phyloP scores from a whole-genome alignment of 2,888 invertebrate genomes.

The Asteroscopus sphinx region DNA sequence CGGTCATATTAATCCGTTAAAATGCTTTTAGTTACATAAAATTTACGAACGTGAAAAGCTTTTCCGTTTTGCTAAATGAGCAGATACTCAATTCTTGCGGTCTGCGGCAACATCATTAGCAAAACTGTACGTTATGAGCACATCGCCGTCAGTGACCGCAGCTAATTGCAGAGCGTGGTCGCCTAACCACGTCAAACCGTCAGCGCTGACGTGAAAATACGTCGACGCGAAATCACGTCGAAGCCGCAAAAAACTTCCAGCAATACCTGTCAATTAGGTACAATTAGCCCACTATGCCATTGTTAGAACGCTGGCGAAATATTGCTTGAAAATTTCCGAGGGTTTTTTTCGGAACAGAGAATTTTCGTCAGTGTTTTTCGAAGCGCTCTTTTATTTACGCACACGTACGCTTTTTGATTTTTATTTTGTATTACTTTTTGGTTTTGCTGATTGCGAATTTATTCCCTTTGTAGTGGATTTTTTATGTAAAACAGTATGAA shows the following conservation, averaged over 20 bases:
- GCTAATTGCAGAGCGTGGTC: conserved; percentile 9
- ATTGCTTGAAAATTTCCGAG: not conserved
- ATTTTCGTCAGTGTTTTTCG: not conserved
- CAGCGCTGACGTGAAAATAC: not conserved
- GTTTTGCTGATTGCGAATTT: conserved; percentile 9
- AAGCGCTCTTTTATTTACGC: not conserved
- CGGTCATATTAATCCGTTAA: too few species aligned
- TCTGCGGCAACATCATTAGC: not conserved
- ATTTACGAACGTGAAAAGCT: too few species aligned
- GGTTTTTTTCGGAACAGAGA: not conserved
- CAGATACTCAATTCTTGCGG: not conserved
- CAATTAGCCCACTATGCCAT: not conserved
- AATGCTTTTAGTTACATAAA: too few species aligned
- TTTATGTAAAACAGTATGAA: not conserved
- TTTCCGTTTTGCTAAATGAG: too few species aligned
- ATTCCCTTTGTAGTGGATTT: conserved; percentile 2
- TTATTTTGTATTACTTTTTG: conserved; percentile 8
- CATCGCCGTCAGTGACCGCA: conserved; percentile 19
- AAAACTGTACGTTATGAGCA: not conserved
- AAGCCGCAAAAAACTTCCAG: not conserved
- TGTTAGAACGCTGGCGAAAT: not conserved
- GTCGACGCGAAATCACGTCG: not conserved
- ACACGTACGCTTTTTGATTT: conserved; percentile 3
- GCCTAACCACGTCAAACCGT: conserved; percentile 4
- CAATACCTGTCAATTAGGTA: conserved; percentile 3